These are phyloP conservation scores for Candoia aspera DNA, from an alignment of 2,113 vertebrate species.

Conservation along the genomic window DNA sequence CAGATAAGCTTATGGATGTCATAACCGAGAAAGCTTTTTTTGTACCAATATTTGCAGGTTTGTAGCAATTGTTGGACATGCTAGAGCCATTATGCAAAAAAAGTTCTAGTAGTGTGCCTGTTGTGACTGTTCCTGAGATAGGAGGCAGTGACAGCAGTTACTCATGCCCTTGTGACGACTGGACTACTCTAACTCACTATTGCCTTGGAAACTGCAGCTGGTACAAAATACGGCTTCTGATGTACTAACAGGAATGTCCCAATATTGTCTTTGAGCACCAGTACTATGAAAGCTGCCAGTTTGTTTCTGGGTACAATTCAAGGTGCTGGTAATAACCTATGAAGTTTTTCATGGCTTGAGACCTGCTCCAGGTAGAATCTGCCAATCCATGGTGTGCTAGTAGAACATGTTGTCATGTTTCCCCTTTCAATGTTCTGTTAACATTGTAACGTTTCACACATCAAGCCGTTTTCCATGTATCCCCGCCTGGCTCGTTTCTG, in stretches of 20 bases:
- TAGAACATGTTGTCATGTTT: too few species aligned
- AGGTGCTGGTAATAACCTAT: not conserved
- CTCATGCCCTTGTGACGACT: not conserved
- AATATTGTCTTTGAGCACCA: not conserved
- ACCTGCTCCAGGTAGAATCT: not conserved
- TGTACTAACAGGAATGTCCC: not conserved
- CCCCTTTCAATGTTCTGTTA: too few species aligned
- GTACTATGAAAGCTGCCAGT: not conserved
- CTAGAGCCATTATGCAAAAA: not conserved
- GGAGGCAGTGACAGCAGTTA: not conserved
- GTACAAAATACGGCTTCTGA: not conserved
- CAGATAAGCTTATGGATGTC: not conserved
- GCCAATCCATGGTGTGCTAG: not conserved
- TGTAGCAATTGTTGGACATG: not conserved
- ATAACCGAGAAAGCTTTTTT: not conserved
- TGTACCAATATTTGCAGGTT: not conserved
- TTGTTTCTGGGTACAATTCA: not conserved
- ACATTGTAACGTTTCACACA: too few species aligned
- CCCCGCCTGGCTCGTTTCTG: too few species aligned
- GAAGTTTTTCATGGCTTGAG: not conserved
- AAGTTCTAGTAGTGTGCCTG: not conserved
- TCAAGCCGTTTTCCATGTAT: too few species aligned
- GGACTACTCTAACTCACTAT: not conserved
- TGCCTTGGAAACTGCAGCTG: not conserved
- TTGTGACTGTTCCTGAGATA: not conserved